Conservation (phyloP, 1,140 invertebrate genomes). For the Drosophila obscura region DNA sequence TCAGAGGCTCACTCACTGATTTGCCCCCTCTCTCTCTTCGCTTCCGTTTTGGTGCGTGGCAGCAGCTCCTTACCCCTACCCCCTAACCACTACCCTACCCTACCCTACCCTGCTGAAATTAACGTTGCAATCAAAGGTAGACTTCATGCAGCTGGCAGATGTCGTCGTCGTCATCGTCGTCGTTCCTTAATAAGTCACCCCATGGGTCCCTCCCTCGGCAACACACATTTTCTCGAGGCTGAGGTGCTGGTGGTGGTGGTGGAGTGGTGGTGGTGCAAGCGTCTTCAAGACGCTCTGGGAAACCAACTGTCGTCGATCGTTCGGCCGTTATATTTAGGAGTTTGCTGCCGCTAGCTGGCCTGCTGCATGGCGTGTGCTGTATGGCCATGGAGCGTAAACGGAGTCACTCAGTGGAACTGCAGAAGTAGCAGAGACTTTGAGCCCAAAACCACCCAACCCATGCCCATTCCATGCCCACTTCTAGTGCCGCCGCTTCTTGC, state of each 20-base stretch:
- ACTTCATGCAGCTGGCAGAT: constrained; percentile 59
- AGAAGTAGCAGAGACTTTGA: constrained; percentile 41
- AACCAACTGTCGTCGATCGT: constrained; percentile 67
- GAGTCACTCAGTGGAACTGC: constrained; percentile 66
- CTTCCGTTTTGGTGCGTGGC: constrained; percentile 70
- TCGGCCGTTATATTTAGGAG: constrained; percentile 51
- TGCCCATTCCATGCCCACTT: constrained; percentile 3
- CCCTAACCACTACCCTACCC: constrained; percentile 19
- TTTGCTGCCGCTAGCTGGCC: background rate
- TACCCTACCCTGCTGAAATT: constrained; percentile 32
- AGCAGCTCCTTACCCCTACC: constrained; percentile 40
- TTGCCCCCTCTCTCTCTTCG: constrained; percentile 26
- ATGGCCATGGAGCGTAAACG: constrained; percentile 47
- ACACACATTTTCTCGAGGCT: too few species aligned
- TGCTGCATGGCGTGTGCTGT: constrained; percentile 45
- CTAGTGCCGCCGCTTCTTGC: constrained; percentile 8
- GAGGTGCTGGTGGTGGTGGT: too few species aligned
- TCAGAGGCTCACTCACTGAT: constrained; percentile 40
- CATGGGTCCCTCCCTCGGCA: constrained; percentile 7
- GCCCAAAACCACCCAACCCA: background rate
- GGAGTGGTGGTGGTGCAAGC: constrained; percentile 11
- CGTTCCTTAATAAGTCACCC: constrained; percentile 62
- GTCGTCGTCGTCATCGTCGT: constrained; percentile 28
- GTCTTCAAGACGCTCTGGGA: constrained; percentile 81
- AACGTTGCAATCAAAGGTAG: constrained; percentile 69